phyloP scores from a whole-genome alignment of 2,113 vertebrate species.

The Hyaena hyaena region DNA sequence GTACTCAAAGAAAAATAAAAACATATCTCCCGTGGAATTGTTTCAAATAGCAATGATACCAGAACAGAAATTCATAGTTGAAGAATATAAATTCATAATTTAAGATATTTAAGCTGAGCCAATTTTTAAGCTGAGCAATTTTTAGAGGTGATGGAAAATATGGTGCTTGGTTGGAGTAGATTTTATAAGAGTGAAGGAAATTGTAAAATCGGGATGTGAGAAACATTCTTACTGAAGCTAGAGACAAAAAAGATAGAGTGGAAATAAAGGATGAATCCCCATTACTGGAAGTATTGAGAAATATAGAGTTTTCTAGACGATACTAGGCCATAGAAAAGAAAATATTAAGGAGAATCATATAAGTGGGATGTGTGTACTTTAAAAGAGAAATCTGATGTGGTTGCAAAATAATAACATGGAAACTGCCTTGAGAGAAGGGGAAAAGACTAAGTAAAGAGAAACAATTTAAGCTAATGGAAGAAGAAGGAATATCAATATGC shows the following conservation, averaged over 20 bases:
- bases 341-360: neutral
- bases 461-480: neutral
- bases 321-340: neutral
- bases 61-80: neutral
- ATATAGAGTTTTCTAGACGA: neutral
- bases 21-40: neutral
- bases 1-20: neutral
- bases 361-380: neutral
- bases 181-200: slow-evolving; percentile 4
- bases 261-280: neutral
- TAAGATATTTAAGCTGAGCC: neutral
- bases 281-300: neutral
- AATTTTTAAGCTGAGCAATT: neutral
- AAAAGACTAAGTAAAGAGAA: neutral
- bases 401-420: neutral
- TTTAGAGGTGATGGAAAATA: neutral
- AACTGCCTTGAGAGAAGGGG: neutral
- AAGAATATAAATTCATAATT: neutral
- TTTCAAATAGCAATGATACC: neutral
- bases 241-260: neutral
- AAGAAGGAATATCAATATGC: neutral
- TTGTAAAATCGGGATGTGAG: neutral
- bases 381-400: neutral
- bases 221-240: neutral
- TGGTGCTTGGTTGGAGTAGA: neutral